These are phyloP conservation scores for Drosophila prosaltans DNA, from an alignment of 1,140 invertebrate genomes.

Conservation along the genomic window DNA sequence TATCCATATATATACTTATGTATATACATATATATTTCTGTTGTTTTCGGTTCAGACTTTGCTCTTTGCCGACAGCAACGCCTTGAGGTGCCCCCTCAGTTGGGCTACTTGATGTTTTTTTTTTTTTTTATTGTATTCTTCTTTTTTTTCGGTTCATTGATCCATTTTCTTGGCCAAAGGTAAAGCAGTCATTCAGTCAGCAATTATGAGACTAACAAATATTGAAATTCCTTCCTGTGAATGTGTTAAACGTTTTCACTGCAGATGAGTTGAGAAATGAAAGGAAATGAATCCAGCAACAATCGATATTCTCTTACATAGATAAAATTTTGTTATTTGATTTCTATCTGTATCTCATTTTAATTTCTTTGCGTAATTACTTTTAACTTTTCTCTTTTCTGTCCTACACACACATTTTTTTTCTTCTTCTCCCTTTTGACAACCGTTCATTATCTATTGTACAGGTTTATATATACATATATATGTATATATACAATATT, in stretches of 20 bases:
- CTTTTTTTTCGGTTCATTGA: conserved; percentile 60
- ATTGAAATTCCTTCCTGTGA: conserved; percentile 1
- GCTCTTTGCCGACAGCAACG: conserved; percentile 72
- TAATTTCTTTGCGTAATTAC: conserved; percentile 11
- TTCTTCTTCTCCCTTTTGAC: not conserved
- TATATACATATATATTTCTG: conserved; percentile 9
- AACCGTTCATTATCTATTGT: conserved; percentile 40
- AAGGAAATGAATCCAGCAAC: conserved; percentile 19
- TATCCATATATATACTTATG: conserved; percentile 1
- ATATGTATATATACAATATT: conserved; percentile 25
- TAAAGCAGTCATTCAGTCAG: not conserved
- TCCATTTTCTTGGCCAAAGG: conserved; percentile 45
- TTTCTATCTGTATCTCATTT: not conserved
- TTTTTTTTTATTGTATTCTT: too few species aligned
- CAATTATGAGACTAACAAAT: conserved; percentile 13
- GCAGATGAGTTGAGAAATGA: not conserved
- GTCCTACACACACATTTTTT: not conserved
- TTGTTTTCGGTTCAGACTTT: conserved; percentile 30
- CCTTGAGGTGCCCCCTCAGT: conserved; percentile 36
- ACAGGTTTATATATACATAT: not conserved
- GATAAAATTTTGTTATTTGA: not conserved
- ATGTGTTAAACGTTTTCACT: conserved; percentile 63
- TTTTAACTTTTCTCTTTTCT: not conserved
- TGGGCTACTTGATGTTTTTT: conserved; percentile 20
- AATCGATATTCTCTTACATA: not conserved